Percentiles rank a stretch among this genome's conserved stretches.
Conservation (phyloP, 2,797 vertebrate genomes). For the Malacoctenus gilli region DNA sequence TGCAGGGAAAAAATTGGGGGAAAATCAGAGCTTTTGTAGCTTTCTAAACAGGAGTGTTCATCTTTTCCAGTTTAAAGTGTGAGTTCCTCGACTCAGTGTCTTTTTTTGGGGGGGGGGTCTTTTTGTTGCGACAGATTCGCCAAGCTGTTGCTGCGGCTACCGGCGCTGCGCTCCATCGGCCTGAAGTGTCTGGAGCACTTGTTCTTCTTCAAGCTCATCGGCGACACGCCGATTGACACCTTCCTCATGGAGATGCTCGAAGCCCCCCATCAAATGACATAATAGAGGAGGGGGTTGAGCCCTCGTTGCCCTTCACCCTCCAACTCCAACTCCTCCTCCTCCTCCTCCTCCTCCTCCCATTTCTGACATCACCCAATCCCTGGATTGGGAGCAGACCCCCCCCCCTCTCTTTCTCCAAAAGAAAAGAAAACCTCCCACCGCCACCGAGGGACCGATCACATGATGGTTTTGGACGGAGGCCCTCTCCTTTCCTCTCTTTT, state of each 20-base stretch:
- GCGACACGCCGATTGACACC: conserved; percentile 99
- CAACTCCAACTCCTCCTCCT: too few relatives aligned
- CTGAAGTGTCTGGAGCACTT: conserved; percentile 98
- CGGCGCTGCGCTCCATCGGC: conserved; percentile 96
- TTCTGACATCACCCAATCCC: conserved; percentile 18
- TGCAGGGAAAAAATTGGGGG: too few relatives aligned
- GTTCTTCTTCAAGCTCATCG: conserved; percentile 99
- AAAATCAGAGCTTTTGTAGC: too few relatives aligned
- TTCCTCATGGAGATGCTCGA: conserved; percentile 99
- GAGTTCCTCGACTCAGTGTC: too few relatives aligned
- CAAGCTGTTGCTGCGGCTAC: conserved; percentile 94
- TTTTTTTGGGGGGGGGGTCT: not conserved
- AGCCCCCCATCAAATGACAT: conserved; percentile 98
- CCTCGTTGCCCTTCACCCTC: conserved; percentile 6
- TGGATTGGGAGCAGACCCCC: conserved; percentile 26
- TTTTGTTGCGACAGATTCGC: conserved; percentile 86
- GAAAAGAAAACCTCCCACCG: conserved; percentile 21
- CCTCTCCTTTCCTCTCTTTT: conserved; percentile 12
- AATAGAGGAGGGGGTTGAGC: conserved; percentile 68
- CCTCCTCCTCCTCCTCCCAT: too few relatives aligned
- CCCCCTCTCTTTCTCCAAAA: not conserved
- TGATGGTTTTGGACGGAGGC: conserved; percentile 53
- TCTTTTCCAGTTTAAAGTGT: too few relatives aligned
- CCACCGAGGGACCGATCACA: conserved; percentile 55
- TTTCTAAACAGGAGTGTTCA: too few relatives aligned